phyloP scores from a whole-genome alignment of 1,140 invertebrate genomes.

The Philotrypesis tridentata region DNA sequence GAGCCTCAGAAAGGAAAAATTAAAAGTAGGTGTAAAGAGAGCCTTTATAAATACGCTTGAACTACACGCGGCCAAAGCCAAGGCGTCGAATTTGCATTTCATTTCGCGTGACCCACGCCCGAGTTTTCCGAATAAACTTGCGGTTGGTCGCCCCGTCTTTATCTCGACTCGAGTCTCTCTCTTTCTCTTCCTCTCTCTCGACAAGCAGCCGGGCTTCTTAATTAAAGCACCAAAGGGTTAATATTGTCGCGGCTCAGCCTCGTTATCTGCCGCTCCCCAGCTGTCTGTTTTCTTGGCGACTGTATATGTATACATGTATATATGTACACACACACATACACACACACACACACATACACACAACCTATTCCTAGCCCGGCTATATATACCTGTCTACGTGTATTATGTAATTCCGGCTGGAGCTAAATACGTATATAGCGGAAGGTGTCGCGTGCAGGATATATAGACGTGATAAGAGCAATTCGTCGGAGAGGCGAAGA shows the following conservation, averaged over 20 bases:
- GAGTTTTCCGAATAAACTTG: constrained; percentile 3
- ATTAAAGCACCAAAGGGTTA: constrained; percentile 20
- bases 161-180: constrained; percentile 14
- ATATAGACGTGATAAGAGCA: too few species aligned
- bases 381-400: too few species aligned
- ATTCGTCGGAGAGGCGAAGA: background rate
- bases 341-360: too few species aligned
- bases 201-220: constrained; percentile 6
- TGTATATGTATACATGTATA: background rate
- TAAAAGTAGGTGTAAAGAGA: background rate
- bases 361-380: too few species aligned
- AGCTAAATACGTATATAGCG: background rate
- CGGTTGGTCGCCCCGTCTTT: constrained; percentile 16
- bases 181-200: background rate
- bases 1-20: background rate
- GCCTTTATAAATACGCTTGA: background rate
- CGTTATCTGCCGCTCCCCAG: constrained; percentile 17
- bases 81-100: constrained; percentile 1
- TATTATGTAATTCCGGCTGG: too few species aligned
- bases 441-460: background rate
- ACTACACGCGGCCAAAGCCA: background rate
- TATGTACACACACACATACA: background rate
- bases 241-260: constrained; percentile 9
- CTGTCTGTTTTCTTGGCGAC: constrained; percentile 1
- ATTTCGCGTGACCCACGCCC: background rate